Evolutionary conservation across 2,797 vertebrate species (phyloP), one percentile per base, ranked within the genome.

Genomic region (Neosalanx taihuensis): DNA sequence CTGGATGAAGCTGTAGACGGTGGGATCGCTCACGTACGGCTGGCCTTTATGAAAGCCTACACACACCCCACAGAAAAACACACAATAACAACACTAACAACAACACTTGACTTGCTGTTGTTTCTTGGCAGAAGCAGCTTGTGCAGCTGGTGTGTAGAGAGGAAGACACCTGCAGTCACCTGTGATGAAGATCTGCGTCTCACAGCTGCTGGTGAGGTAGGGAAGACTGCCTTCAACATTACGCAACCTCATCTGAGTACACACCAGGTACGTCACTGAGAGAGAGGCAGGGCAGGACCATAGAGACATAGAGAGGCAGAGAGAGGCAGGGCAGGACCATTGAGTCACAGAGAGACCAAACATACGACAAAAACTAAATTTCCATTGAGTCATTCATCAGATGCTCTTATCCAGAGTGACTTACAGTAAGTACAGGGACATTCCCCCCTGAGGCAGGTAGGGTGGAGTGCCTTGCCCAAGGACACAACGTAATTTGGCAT

Each of bases 161-260:
- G 18, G n/a, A 72, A 60, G 29, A 33, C 37, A 60, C 29, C 26
- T 17, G n/a, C 4, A 58, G 82, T 78, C 75, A 96, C 96, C 95
- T 90, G 93, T 93, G 80, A 94, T 93, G 81, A 94, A 95, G n/a
- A 93, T 87, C 67, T 94, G 92, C 4, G 95, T 97, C 87, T 98
- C 95, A 65, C 91, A 93, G 85, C 96, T 96, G 81, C 94, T 96
- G 0, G 95, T 98, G 78, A 99, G 94, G 76, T 96, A 97, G n/a
- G 87, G 87, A 79, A 85, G 72, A n/a, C 84, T 79, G 70, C 89
- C 92, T 12, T 81, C 72, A 71, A 90, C 92, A n/a, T 86, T 88
- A 76, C 94, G 91, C 74, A 96, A 91, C 76, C 95, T 93, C 95
- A 98, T 95, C 81, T 99, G 96, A 70, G 95, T 97, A 85, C 96